A percentile compares a stretch with the other conserved stretches of the same genome.
Conservation (phyloP, 2,797 vertebrate genomes). For the Enteromius afrohamiltoni region DNA sequence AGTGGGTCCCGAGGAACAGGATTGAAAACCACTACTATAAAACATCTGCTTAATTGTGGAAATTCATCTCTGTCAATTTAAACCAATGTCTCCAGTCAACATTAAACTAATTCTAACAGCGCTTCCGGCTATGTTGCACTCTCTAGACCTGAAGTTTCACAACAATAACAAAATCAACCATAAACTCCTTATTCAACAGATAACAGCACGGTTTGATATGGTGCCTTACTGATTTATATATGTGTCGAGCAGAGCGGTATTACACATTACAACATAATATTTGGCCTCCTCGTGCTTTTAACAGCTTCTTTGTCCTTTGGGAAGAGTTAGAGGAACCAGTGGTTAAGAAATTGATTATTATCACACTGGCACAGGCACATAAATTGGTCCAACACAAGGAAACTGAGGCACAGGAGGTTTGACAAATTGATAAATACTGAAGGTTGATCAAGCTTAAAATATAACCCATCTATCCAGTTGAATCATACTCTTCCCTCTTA, state of each 20-base stretch:
- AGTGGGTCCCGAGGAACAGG: no score
- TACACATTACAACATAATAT: background rate
- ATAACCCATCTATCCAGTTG: background rate
- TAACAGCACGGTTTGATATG: background rate
- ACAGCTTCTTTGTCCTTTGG: background rate
- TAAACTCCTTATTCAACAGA: background rate
- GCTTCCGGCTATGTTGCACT: background rate
- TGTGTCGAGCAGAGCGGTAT: background rate
- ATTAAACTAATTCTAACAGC: background rate
- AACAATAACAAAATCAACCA: background rate
- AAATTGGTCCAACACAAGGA: slow-evolving; percentile 7
- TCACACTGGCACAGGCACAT: slow-evolving; percentile 1
- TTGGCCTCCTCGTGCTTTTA: background rate
- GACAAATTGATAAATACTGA: background rate
- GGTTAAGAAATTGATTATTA: background rate
- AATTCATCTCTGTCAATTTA: background rate
- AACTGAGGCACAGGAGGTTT: slow-evolving; percentile 26
- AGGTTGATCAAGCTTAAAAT: slow-evolving; percentile 14
- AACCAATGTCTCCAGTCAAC: background rate
- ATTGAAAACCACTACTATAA: background rate
- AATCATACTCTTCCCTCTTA: background rate
- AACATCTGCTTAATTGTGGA: background rate
- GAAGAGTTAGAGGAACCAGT: background rate
- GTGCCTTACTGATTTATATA: background rate
- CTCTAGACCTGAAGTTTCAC: background rate